phyloP scores from a whole-genome alignment of 2,888 invertebrate species.

The Nudaria mundana region DNA sequence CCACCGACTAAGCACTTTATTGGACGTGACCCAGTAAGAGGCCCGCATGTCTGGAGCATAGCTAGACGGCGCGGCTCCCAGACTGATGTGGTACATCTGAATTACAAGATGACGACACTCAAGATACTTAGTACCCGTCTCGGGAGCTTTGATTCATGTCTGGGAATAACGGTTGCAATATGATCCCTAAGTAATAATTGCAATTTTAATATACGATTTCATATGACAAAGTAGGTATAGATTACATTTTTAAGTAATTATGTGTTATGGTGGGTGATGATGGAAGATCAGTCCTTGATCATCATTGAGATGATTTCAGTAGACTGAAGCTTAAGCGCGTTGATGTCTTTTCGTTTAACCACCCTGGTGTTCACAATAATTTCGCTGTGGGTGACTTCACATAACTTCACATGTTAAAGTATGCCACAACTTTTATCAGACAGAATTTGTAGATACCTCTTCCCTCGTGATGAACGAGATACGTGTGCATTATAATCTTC shows the following conservation, averaged over 20 bases:
- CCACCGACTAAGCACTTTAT: conserved; percentile 8
- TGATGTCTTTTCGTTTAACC: conserved; percentile 7
- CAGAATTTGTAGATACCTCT: too few species aligned
- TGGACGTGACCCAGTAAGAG: conserved; percentile 61
- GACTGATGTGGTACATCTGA: conserved; percentile 22
- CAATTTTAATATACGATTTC: not conserved
- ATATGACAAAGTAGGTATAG: too few species aligned
- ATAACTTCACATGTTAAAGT: too few species aligned
- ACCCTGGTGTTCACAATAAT: too few species aligned
- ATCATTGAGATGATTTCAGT: too few species aligned
- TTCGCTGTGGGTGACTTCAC: too few species aligned
- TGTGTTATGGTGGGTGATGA: not conserved
- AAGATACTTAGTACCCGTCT: conserved; percentile 37
- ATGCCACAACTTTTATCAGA: too few species aligned
- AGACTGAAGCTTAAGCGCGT: not conserved
- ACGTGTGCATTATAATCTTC: too few species aligned
- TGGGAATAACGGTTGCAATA: conserved; percentile 9
- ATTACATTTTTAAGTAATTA: not conserved
- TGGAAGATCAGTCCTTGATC: too few species aligned
- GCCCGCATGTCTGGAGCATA: conserved; percentile 52
- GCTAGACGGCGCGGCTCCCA: conserved; percentile 62
- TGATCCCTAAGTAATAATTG: not conserved
- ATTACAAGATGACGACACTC: conserved; percentile 55
- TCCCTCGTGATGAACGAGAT: too few species aligned
- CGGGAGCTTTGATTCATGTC: conserved; percentile 39